These are phyloP conservation scores for Pygocentrus nattereri DNA, from an alignment of 2,797 vertebrate genomes.

Conservation along the genomic window DNA sequence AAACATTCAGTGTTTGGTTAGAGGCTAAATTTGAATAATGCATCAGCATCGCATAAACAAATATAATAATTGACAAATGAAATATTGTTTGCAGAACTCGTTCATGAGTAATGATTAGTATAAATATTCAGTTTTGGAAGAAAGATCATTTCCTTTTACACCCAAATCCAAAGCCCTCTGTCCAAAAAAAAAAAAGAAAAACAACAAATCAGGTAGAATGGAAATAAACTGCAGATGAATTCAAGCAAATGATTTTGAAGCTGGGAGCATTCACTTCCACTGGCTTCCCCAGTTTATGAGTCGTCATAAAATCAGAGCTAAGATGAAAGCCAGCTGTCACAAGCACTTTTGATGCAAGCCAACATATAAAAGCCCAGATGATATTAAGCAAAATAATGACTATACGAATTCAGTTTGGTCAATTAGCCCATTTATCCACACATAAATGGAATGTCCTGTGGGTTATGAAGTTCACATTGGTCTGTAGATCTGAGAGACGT, in stretches of 20 bases:
- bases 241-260: background rate
- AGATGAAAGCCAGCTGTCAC: constrained; percentile 30
- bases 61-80: too few relatives aligned
- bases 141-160: too few relatives aligned
- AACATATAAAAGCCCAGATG: constrained; percentile 11
- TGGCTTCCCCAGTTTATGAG: constrained; percentile 8
- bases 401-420: background rate
- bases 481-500: background rate
- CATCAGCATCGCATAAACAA: too few relatives aligned
- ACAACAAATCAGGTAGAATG: too few relatives aligned
- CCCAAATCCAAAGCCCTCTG: too few relatives aligned
- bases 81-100: too few relatives aligned
- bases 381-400: constrained; percentile 23
- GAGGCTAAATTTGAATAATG: too few relatives aligned
- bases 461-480: background rate
- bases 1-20: too few relatives aligned
- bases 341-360: background rate
- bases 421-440: background rate
- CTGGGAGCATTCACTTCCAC: background rate
- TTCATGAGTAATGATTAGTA: too few relatives aligned
- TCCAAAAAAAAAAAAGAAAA: too few relatives aligned
- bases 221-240: background rate
- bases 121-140: too few relatives aligned
- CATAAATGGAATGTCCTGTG: background rate
- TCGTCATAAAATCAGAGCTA: constrained; percentile 22